These are phyloP conservation scores for Coracias cyanogaster DNA, from an alignment of 2,797 vertebrate species.

Conservation along the genomic window DNA sequence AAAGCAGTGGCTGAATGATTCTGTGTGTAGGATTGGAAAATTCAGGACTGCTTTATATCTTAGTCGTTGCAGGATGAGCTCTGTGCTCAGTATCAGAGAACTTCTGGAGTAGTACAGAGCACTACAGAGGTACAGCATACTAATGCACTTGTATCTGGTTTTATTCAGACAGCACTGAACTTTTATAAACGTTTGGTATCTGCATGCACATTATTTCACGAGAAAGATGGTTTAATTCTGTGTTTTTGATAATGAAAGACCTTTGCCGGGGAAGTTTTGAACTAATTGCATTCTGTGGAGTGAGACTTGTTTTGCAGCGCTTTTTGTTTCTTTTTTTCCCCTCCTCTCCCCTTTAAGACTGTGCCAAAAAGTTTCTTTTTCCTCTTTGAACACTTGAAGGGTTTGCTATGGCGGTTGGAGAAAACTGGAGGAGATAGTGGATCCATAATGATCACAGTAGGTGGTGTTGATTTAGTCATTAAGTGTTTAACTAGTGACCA, in stretches of 20 bases:
- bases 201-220: accelerated
- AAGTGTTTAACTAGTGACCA: constrained; percentile 61
- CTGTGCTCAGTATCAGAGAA: neutral
- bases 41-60: neutral
- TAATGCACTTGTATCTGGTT: neutral
- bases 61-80: neutral
- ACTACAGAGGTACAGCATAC: accelerated
- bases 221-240: neutral
- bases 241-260: neutral
- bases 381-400: constrained; percentile 63
- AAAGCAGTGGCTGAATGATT: neutral
- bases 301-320: neutral
- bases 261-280: neutral
- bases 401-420: constrained; percentile 53
- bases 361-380: constrained; percentile 63
- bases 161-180: neutral
- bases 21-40: neutral
- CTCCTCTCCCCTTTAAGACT: neutral
- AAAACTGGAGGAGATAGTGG: constrained; percentile 65
- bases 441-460: constrained; percentile 60
- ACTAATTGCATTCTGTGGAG: neutral
- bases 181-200: neutral
- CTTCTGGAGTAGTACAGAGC: neutral
- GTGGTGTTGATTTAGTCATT: constrained; percentile 57
- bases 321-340: accelerated